Base-by-base conservation (phyloP, 2,888 invertebrate species). In the Abscondita cerata region DNA sequence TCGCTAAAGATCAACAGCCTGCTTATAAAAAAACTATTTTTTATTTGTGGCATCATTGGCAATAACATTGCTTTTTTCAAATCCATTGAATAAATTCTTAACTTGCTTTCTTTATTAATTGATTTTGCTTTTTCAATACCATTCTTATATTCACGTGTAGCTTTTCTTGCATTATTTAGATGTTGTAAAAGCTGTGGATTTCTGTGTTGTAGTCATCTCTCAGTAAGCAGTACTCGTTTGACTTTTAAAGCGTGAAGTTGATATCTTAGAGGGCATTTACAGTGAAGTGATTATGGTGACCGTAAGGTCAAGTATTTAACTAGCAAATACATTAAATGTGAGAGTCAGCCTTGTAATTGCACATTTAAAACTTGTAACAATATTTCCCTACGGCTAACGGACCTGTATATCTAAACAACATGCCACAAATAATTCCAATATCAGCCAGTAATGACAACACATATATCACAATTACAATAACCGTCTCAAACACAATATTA, bases 361-460 rank as follows among this genome's bases (percentile, higher is more conserved):
- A 12, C 12, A 12, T 11, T 40, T 8, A 40, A 40, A 40, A 40
- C 12, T 40, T 40, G n/a, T 40, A 40, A 40, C 5, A 48, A 11
- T 57, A 46, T 62, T 40, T 16, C 50, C 33, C n/a, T 50, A 20
- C 50, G 19, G 33, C 4, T 25, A 46, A 18, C 51, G 46, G 46
- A 6, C 16, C 8, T 19, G 46, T 19, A 12, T 48, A 16, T 48
- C 3, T 44, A 44, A 44, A 16, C 44, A 44, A 44, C 15, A 44
- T 13, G 44, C 15, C 44, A 44, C 16, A 44, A 44, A 15, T 15
- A 13, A n/a, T 44, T 12, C 4, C 44, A 44, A 15, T 15, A 6
- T 9, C 15, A 2, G 15, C 13, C 15, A 12, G 12, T 44, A 44
- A 31, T 31, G 9, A 9, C 31, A 5, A 5, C 31, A 31, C 31